phyloP scores from a whole-genome alignment of 2,113 vertebrate species.

The Onychorhynchus coronatus region DNA sequence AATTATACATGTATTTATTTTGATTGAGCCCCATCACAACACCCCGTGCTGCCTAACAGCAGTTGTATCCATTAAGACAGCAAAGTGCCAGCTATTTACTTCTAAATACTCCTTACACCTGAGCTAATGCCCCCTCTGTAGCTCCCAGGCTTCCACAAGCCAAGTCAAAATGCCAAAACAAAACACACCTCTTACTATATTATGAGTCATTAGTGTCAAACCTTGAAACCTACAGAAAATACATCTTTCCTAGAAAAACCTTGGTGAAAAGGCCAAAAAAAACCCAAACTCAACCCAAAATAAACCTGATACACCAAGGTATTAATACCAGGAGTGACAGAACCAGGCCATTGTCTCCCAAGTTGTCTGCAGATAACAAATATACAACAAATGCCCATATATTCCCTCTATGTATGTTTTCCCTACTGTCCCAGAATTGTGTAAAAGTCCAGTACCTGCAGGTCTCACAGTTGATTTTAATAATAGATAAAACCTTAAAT shows the following conservation, averaged over 20 bases:
- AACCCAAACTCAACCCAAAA: accelerated
- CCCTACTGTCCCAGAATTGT: background rate
- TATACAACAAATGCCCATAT: background rate
- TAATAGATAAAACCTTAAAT: background rate
- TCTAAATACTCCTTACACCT: background rate
- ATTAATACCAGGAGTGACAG: background rate
- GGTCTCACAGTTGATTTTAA: background rate
- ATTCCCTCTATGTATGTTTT: background rate
- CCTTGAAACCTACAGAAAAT: background rate
- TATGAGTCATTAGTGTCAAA: background rate
- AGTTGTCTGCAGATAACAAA: background rate
- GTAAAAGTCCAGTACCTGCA: background rate
- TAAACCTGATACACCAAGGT: accelerated
- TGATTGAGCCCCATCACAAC: background rate
- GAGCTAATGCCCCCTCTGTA: background rate
- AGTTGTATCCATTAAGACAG: background rate
- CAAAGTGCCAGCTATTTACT: background rate
- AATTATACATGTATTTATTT: slow-evolving; percentile 18
- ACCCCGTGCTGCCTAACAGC: background rate
- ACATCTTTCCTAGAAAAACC: background rate
- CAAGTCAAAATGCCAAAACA: background rate
- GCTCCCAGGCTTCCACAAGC: background rate
- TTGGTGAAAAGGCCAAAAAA: background rate
- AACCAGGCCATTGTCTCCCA: background rate
- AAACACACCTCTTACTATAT: background rate